These are phyloP conservation scores for Drosophila albomicans DNA, from an alignment of 1,140 invertebrate genomes.

Conservation along the genomic window DNA sequence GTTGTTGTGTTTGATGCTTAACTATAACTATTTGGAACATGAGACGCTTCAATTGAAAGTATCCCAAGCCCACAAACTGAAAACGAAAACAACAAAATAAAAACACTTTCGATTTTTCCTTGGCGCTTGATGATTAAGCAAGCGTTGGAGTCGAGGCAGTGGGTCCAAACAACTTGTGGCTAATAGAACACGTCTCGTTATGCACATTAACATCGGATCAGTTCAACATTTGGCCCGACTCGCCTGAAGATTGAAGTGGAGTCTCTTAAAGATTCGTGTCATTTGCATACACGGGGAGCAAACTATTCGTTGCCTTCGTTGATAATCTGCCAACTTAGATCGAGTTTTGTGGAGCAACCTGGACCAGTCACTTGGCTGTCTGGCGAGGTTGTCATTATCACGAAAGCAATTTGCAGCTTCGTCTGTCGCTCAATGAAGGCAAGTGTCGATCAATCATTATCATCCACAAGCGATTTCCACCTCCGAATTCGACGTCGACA, in stretches of 20 bases:
- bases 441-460: slow-evolving; percentile 66
- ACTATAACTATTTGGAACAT: slow-evolving; percentile 14
- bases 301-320: neutral
- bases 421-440: slow-evolving; percentile 6
- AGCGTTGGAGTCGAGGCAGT: slow-evolving; percentile 10
- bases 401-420: slow-evolving; percentile 57
- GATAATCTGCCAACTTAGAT: slow-evolving; percentile 26
- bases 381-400: slow-evolving; percentile 69
- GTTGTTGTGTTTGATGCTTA: slow-evolving; percentile 4
- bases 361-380: slow-evolving; percentile 28
- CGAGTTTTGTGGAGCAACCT: slow-evolving; percentile 33
- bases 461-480: slow-evolving; percentile 10
- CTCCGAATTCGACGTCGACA: neutral
- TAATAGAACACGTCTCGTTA: slow-evolving; percentile 73
- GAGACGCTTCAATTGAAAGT: slow-evolving; percentile 16
- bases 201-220: slow-evolving; percentile 51
- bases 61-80: neutral
- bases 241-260: slow-evolving; percentile 29
- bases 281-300: slow-evolving; percentile 53
- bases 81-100: neutral
- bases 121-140: slow-evolving; percentile 39
- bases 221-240: neutral
- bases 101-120: slow-evolving; percentile 56
- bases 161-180: slow-evolving; percentile 27
- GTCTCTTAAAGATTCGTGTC: slow-evolving; percentile 55